Evolutionary conservation across 2,113 vertebrate genomes (phyloP).

Genomic region (Bothrops jararaca): DNA sequence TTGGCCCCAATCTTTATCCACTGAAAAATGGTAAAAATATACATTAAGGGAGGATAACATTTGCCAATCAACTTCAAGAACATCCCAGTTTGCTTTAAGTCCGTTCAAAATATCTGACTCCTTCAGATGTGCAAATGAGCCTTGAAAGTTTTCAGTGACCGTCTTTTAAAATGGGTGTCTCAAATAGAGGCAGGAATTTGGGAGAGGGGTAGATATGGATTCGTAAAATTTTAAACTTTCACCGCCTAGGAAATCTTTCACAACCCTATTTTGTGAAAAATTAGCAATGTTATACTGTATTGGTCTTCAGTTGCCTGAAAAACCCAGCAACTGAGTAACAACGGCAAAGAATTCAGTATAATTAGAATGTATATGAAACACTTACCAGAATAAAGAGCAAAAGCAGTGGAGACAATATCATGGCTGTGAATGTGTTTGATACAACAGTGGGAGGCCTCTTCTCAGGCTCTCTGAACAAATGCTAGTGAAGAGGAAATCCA

Average conservation of each 20-base stretch:
- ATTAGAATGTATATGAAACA: not conserved
- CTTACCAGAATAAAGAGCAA: slow-evolving; percentile 93
- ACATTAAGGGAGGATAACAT: not conserved
- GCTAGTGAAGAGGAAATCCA: slow-evolving; percentile 71
- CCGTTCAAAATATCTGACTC: not conserved
- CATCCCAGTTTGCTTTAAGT: not conserved
- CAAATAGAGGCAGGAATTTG: not conserved
- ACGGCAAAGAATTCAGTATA: not conserved
- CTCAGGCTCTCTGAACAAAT: slow-evolving; percentile 95
- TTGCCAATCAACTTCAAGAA: slow-evolving; percentile 1
- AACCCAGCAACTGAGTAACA: not conserved
- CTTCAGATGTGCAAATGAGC: not conserved
- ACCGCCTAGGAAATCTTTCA: not conserved
- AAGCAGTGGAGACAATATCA: slow-evolving; percentile 89
- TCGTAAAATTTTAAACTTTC: not conserved
- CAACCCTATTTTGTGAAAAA: not conserved
- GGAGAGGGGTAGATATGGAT: not conserved
- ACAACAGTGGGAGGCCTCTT: slow-evolving; percentile 94
- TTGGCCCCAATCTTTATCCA: slow-evolving; percentile 98
- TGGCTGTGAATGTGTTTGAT: slow-evolving; percentile 91
- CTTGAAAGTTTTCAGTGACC: not conserved
- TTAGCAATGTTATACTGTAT: not conserved
- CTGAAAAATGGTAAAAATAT: slow-evolving; percentile 64
- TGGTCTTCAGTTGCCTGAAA: not conserved
- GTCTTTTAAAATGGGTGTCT: not conserved